These are phyloP conservation scores for Habropoda laboriosa DNA, from an alignment of 1,140 invertebrate genomes.

Conservation along the genomic window DNA sequence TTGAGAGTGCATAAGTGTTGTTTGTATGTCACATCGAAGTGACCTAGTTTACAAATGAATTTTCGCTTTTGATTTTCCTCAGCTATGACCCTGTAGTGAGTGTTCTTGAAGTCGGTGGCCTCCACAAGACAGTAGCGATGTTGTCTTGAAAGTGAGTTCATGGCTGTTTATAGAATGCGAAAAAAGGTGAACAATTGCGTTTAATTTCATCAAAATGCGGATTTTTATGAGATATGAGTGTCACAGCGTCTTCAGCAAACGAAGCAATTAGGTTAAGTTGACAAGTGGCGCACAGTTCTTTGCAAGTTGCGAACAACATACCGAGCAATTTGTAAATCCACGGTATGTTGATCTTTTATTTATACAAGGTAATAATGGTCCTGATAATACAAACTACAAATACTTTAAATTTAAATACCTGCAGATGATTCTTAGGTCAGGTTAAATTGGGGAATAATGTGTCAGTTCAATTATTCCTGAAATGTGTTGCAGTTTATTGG, in stretches of 20 bases:
- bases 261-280: constrained; percentile 70
- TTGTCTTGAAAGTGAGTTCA: constrained; percentile 49
- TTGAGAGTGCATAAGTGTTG: not conserved
- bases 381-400: not conserved
- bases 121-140: constrained; percentile 38
- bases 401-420: not conserved
- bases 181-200: constrained; percentile 4
- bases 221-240: constrained; percentile 36
- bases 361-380: not conserved
- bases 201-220: not conserved
- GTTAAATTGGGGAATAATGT: not conserved
- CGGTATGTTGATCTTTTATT: constrained; percentile 9
- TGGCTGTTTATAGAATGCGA: constrained; percentile 33
- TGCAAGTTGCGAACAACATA: constrained; percentile 1
- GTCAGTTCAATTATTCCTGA: not conserved
- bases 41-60: constrained; percentile 62
- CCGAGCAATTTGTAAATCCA: constrained; percentile 4
- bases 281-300: constrained; percentile 40
- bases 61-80: constrained; percentile 34
- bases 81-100: constrained; percentile 50
- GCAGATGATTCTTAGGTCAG: not conserved
- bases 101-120: constrained; percentile 59
- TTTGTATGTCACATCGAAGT: constrained; percentile 41
- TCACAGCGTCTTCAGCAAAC: constrained; percentile 9
- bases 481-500: constrained; percentile 17